Evolutionary conservation across 2,797 vertebrate species (phyloP).

Genomic region (Scyliorhinus canicula): DNA sequence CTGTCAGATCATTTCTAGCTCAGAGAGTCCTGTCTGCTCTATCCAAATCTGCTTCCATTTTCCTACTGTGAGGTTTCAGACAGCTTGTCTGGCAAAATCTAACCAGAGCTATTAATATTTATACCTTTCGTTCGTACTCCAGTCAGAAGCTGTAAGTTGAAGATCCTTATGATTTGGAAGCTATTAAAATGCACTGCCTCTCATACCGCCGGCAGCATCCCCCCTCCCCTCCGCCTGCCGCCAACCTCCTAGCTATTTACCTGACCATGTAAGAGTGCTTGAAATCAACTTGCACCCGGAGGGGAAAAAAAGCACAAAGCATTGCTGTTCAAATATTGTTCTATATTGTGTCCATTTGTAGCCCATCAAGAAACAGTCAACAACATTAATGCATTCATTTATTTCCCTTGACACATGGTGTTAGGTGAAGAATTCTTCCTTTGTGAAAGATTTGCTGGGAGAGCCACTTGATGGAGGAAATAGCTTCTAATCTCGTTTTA

Average conservation of each 20-base stretch:
- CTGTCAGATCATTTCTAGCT: constrained; percentile 60
- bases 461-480: constrained; percentile 49
- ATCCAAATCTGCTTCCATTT: constrained; percentile 50
- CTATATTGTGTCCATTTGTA: constrained; percentile 56
- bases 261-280: constrained; percentile 48
- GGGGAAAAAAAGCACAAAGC: constrained; percentile 59
- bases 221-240: neutral
- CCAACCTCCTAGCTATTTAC: constrained; percentile 54
- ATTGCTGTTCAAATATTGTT: constrained; percentile 63
- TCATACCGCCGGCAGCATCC: neutral
- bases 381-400: constrained; percentile 59
- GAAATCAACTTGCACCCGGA: constrained; percentile 58
- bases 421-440: constrained; percentile 51
- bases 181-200: constrained; percentile 66
- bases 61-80: constrained; percentile 61
- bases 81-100: constrained; percentile 52
- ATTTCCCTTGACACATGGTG: constrained; percentile 51
- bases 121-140: constrained; percentile 58
- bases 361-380: constrained; percentile 58
- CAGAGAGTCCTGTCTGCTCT: constrained; percentile 47
- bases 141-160: constrained; percentile 57
- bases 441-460: constrained; percentile 47
- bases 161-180: constrained; percentile 62
- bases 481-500: constrained; percentile 56
- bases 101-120: constrained; percentile 61